A percentile compares a stretch with the other conserved stretches of the same genome.
Conservation (phyloP, 2,113 vertebrate genomes). For the Malaclemys terrapin region DNA sequence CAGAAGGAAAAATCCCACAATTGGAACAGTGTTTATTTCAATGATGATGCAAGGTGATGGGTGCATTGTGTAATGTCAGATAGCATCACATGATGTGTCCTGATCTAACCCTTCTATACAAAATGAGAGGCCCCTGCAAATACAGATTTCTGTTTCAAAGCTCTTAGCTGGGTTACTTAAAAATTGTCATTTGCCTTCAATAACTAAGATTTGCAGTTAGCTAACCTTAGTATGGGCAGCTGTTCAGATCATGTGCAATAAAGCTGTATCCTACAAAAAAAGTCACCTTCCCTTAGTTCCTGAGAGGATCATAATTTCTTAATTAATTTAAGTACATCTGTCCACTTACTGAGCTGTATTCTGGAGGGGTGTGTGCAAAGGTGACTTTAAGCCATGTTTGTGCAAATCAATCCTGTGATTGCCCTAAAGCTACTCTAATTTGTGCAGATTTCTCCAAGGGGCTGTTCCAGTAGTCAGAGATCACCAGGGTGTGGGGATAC, state of each 20-base stretch:
- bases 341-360: accelerated
- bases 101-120: not conserved
- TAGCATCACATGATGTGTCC: conserved; percentile 53
- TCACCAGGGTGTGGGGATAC: not conserved
- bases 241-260: not conserved
- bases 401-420: not conserved
- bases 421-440: not conserved
- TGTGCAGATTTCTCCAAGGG: not conserved
- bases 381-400: not conserved
- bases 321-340: not conserved
- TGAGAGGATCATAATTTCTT: not conserved
- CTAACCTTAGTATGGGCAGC: not conserved
- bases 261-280: not conserved
- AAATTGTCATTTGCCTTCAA: not conserved
- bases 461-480: not conserved
- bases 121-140: conserved; percentile 5
- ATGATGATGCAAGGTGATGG: conserved; percentile 59
- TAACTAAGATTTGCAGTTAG: not conserved
- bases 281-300: not conserved
- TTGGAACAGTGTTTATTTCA: not conserved
- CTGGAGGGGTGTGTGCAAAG: not conserved
- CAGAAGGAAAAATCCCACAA: not conserved
- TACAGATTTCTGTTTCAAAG: conserved; percentile 11
- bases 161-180: not conserved
- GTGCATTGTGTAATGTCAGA: conserved; percentile 49